Percentiles rank a stretch among this genome's conserved stretches.
These are phyloP conservation scores for Motacilla alba DNA, from an alignment of 2,113 vertebrate species.

Conservation along the genomic window DNA sequence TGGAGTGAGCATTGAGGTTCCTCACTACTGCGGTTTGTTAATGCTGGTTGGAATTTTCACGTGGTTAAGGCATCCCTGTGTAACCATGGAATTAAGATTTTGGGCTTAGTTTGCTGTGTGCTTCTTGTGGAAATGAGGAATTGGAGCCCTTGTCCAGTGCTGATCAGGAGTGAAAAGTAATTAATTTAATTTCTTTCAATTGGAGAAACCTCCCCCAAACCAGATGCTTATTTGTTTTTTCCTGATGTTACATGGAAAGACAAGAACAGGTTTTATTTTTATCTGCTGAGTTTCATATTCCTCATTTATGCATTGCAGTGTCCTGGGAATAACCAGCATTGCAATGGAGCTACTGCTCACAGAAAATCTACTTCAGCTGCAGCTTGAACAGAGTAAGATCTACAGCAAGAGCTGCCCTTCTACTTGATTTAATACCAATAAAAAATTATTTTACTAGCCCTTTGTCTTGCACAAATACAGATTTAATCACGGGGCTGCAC, in stretches of 20 bases:
- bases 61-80: neutral
- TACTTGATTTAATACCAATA: neutral
- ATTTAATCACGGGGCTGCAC: neutral
- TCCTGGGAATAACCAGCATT: conserved; percentile 19
- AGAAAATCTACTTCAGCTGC: neutral
- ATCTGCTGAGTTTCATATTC: neutral
- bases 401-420: neutral
- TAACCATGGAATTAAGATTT: neutral
- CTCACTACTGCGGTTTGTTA: neutral
- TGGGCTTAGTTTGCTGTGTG: neutral
- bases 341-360: neutral
- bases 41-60: neutral
- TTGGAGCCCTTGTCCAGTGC: neutral
- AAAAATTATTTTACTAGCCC: neutral
- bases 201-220: too few species aligned
- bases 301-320: neutral
- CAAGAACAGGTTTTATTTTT: neutral
- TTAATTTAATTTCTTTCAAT: neutral
- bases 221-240: neutral
- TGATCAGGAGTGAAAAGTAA: neutral
- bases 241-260: neutral
- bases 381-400: neutral
- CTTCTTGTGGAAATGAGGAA: neutral
- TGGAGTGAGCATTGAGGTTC: neutral
- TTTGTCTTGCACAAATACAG: neutral